Evolutionary conservation across 2,888 invertebrate genomes (phyloP).

Genomic region (Heliconius sara): DNA sequence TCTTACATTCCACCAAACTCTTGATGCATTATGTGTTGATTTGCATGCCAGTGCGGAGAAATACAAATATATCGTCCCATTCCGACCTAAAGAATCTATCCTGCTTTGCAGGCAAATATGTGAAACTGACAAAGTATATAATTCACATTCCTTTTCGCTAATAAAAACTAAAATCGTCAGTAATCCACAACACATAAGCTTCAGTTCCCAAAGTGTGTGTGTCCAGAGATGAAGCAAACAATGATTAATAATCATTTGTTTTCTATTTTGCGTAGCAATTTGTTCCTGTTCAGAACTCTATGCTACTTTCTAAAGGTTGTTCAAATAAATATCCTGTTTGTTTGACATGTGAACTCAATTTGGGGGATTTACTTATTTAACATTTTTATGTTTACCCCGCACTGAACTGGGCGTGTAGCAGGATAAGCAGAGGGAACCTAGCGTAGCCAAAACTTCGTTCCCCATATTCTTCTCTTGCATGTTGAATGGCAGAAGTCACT

Average conservation of each 20-base stretch:
- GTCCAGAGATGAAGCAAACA: slow-evolving; percentile 5
- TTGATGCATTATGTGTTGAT: too few species aligned
- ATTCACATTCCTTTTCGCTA: too few species aligned
- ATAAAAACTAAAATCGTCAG: neutral
- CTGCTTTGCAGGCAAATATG: too few species aligned
- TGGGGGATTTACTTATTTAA: neutral
- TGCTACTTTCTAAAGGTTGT: slow-evolving; percentile 2
- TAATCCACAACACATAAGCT: neutral
- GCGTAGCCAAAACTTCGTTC: neutral
- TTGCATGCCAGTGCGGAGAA: too few species aligned
- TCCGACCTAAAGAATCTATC: too few species aligned
- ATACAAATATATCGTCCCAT: too few species aligned
- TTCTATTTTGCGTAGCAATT: slow-evolving; percentile 19
- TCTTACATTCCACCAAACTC: neutral
- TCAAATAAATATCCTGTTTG: neutral
- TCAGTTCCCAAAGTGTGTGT: slow-evolving; percentile 1
- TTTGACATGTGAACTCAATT: neutral
- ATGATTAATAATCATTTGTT: slow-evolving; percentile 21
- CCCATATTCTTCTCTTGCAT: neutral
- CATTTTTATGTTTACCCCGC: neutral
- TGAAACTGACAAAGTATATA: too few species aligned
- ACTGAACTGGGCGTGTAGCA: neutral
- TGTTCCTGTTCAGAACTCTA: neutral
- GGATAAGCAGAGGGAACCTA: neutral
- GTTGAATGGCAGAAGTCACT: neutral